Evolutionary conservation across 2,888 invertebrate species (phyloP).

Genomic region (Pachycephus smyrnensis): DNA sequence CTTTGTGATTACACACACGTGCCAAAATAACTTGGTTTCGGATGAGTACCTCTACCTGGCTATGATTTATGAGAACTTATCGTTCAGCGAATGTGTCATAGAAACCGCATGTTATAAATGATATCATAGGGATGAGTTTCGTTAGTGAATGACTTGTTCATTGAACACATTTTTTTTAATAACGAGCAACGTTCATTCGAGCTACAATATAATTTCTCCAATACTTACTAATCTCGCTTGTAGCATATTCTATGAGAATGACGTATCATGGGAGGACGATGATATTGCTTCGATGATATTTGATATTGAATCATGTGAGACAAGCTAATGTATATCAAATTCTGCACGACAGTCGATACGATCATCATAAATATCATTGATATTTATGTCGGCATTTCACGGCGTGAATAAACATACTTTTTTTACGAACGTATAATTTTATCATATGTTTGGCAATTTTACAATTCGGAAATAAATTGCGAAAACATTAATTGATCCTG

Average conservation of each 20-base stretch:
- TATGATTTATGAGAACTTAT: too few species aligned
- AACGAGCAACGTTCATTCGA: too few species aligned
- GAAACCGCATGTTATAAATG: background rate
- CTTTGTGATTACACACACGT: background rate
- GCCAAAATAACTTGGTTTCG: background rate
- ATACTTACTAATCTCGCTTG: too few species aligned
- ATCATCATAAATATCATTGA: background rate
- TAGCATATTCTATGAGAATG: too few species aligned
- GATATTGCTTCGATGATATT: background rate
- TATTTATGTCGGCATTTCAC: background rate
- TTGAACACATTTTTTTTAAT: too few species aligned
- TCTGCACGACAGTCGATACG: background rate
- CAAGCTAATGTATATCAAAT: background rate
- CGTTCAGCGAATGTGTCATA: background rate
- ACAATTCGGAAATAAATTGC: background rate
- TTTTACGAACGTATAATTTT: background rate
- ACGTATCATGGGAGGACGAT: background rate
- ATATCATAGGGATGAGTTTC: too few species aligned
- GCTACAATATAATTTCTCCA: too few species aligned
- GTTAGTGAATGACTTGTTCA: too few species aligned
- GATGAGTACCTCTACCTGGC: background rate
- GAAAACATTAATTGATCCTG: background rate
- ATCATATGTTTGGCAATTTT: background rate
- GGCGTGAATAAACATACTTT: background rate
- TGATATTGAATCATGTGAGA: background rate